A percentile compares a stretch with the other conserved stretches of the same genome.
These are phyloP conservation scores for Lutjanus erythropterus DNA, from an alignment of 2,113 vertebrate genomes.

Conservation along the genomic window DNA sequence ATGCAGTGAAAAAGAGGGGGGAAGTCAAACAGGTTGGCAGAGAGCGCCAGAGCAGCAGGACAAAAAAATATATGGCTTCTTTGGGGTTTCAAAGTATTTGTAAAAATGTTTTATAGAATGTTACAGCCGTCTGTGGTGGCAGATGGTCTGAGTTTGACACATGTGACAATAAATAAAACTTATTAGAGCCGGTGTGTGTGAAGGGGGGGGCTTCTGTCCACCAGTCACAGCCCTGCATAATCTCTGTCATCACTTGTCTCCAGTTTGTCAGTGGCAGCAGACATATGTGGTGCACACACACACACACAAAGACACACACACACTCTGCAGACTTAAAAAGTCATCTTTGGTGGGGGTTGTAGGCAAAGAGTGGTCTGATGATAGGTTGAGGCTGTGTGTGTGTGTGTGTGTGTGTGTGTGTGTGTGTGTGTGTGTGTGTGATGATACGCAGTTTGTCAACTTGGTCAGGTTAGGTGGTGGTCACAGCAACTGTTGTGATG, in stretches of 20 bases:
- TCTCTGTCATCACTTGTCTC: constrained; percentile 77
- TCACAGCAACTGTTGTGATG: constrained; percentile 72
- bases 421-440: constrained; percentile 21
- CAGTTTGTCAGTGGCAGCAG: constrained; percentile 78
- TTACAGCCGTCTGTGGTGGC: constrained; percentile 62
- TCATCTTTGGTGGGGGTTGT: constrained; percentile 39
- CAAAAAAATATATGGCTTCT: constrained; percentile 53
- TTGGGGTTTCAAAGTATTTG: constrained; percentile 69
- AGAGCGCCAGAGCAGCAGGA: constrained; percentile 59
- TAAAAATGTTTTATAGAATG: constrained; percentile 69
- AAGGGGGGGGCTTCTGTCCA: constrained; percentile 49
- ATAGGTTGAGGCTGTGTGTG: constrained; percentile 42
- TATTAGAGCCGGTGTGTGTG: constrained; percentile 35
- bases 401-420: constrained; percentile 28
- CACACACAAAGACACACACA: constrained; percentile 36
- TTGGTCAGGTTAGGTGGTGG: constrained; percentile 40
- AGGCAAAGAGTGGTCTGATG: constrained; percentile 48
- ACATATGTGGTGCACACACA: constrained; percentile 70
- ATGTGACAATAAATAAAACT: constrained; percentile 67
- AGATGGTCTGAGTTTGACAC: constrained; percentile 70
- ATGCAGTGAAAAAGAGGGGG: neutral
- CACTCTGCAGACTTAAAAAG: constrained; percentile 49
- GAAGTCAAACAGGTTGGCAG: constrained; percentile 60
- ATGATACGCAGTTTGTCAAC: constrained; percentile 43
- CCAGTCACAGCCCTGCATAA: constrained; percentile 73